A percentile compares a stretch with the other conserved stretches of the same genome.
Evolutionary conservation across 1,140 invertebrate species (phyloP).

Genomic region (Drosophila sproati): DNA sequence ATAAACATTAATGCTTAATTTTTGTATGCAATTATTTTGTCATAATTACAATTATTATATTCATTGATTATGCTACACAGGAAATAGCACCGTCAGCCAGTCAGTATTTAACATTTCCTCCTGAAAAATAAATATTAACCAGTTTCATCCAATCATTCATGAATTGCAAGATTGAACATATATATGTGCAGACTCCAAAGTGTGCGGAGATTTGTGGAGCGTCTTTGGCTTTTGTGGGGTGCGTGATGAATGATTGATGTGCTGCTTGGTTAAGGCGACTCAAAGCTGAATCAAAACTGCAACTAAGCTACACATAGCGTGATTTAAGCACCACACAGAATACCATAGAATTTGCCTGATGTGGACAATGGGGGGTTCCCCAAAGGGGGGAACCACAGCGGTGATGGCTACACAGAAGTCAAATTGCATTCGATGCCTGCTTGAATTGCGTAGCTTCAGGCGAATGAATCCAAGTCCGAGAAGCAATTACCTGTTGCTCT

Average conservation of each 20-base stretch:
- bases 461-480: constrained; percentile 35
- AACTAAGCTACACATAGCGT: constrained; percentile 81
- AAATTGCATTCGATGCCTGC: constrained; percentile 77
- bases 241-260: constrained; percentile 80
- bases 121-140: neutral
- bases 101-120: neutral
- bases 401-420: constrained; percentile 80
- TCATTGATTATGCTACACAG: constrained; percentile 5
- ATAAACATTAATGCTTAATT: neutral
- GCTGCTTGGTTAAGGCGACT: constrained; percentile 76
- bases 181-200: neutral
- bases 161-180: neutral
- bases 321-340: constrained; percentile 73
- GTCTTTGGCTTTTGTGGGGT: constrained; percentile 46
- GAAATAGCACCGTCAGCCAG: neutral
- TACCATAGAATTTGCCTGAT: constrained; percentile 63
- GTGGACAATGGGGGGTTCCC: constrained; percentile 6
- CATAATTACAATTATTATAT: neutral
- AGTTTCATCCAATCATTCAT: neutral
- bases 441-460: constrained; percentile 63
- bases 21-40: too few relatives aligned
- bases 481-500: constrained; percentile 59
- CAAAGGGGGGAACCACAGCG: constrained; percentile 11
- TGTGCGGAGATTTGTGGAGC: constrained; percentile 26
- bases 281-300: constrained; percentile 76